Percentiles rank a stretch among this genome's conserved stretches.
These are phyloP conservation scores for Drosophila ohnishii DNA, from an alignment of 1,140 invertebrate genomes.

Conservation along the genomic window DNA sequence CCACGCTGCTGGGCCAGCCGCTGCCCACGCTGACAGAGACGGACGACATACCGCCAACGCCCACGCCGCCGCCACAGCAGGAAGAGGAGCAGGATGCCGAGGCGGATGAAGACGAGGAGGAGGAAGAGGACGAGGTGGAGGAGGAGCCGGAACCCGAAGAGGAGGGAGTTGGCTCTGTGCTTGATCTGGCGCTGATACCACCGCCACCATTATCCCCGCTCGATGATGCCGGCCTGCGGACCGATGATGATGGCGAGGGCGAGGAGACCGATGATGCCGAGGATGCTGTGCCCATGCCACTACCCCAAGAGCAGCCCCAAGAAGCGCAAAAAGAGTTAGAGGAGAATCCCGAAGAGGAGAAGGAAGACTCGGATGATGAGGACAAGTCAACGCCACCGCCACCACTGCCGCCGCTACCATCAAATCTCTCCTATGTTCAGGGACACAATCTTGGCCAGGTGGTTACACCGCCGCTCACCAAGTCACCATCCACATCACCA, in stretches of 20 bases:
- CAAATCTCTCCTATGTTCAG: slow-evolving; percentile 76
- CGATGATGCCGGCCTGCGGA: slow-evolving; percentile 59
- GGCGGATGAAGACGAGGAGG: slow-evolving; percentile 5
- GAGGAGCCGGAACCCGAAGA: slow-evolving; percentile 28
- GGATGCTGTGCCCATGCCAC: slow-evolving; percentile 26
- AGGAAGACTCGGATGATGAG: slow-evolving; percentile 58
- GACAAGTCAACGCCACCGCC: slow-evolving; percentile 77
- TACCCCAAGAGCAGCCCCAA: slow-evolving; percentile 28
- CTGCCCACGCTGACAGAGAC: slow-evolving; percentile 75
- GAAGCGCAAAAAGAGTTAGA: neutral
- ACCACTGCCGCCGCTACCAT: slow-evolving; percentile 75
- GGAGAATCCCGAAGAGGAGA: slow-evolving; percentile 17
- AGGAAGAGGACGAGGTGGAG: slow-evolving; percentile 13
- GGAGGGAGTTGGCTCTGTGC: slow-evolving; percentile 52
- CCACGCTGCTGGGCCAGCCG: slow-evolving; percentile 57
- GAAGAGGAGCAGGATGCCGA: slow-evolving; percentile 10
- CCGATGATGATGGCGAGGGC: slow-evolving; percentile 67
- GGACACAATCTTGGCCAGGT: slow-evolving; percentile 38
- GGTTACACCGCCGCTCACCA: slow-evolving; percentile 70
- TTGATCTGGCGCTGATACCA: slow-evolving; percentile 72
- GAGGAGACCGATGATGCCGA: slow-evolving; percentile 66
- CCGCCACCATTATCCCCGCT: slow-evolving; percentile 72
- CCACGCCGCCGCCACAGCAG: slow-evolving; percentile 74
- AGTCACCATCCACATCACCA: slow-evolving; percentile 76
- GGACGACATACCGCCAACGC: slow-evolving; percentile 78